Evolutionary conservation across 2,797 vertebrate genomes (phyloP).

Genomic region (Synaphobranchus kaupii): DNA sequence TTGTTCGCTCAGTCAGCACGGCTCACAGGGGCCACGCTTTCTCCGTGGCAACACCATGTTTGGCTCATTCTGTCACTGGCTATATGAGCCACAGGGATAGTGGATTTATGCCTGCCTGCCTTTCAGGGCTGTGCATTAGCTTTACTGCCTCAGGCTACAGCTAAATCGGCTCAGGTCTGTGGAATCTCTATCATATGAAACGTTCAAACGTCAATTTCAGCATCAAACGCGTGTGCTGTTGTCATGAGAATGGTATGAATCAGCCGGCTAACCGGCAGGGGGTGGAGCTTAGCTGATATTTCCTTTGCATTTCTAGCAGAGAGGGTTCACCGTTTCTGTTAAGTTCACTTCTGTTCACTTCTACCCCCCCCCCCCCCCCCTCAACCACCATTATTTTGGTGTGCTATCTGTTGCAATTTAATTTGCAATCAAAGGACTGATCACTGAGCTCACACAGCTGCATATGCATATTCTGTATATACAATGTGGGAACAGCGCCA

Average conservation of each 20-base stretch:
- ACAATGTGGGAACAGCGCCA: background rate
- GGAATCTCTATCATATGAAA: background rate
- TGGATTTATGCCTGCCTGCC: background rate
- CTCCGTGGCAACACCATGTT: constrained; percentile 13
- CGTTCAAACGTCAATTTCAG: background rate
- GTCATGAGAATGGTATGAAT: background rate
- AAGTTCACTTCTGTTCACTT: background rate
- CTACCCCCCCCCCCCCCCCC: background rate
- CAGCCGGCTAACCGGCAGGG: background rate
- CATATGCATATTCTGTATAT: background rate
- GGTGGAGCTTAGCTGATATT: background rate
- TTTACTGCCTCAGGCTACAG: background rate
- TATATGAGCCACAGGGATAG: background rate
- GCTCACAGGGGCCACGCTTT: background rate
- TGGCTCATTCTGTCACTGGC: constrained; percentile 17
- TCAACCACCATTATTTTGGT: background rate
- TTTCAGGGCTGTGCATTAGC: background rate
- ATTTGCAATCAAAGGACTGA: background rate
- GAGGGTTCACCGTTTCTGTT: background rate
- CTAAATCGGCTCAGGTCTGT: background rate
- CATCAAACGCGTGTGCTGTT: background rate
- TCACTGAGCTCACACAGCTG: background rate
- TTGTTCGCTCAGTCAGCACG: background rate
- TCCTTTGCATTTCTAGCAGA: background rate
- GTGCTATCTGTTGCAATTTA: too few species aligned